phyloP scores from a whole-genome alignment of 2,113 vertebrate genomes.

The Neodon shergylaensis region DNA sequence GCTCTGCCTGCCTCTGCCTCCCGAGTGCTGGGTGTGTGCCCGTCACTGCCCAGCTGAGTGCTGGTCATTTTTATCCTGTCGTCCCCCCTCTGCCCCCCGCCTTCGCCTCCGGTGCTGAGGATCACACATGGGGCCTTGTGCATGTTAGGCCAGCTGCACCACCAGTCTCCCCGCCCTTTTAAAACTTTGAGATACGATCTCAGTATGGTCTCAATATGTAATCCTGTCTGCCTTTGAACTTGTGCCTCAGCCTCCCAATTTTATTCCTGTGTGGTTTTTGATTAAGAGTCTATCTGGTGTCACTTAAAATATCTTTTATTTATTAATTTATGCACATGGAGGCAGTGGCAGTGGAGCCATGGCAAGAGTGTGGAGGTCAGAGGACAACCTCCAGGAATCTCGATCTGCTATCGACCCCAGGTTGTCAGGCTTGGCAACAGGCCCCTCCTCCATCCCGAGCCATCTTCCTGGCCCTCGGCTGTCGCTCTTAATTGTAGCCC shows the following conservation, averaged over 20 bases:
- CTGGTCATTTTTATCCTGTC: not conserved
- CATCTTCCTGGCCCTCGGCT: not conserved
- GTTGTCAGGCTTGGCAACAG: not conserved
- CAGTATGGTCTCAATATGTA: not conserved
- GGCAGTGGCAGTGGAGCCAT: too few relatives aligned
- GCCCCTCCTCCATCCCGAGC: not conserved
- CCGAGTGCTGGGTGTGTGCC: not conserved
- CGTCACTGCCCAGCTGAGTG: too few relatives aligned
- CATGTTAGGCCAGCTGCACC: not conserved
- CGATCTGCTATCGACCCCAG: not conserved
- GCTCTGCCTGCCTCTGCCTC: not conserved
- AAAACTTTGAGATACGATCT: not conserved
- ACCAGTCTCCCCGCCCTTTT: not conserved
- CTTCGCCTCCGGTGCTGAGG: not conserved
- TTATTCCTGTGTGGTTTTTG: not conserved
- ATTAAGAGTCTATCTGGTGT: not conserved
- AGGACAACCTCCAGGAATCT: not conserved
- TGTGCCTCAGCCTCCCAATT: not conserved
- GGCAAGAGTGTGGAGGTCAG: not conserved
- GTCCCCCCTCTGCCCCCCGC: fast-evolving
- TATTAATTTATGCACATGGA: not conserved
- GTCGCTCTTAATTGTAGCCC: not conserved
- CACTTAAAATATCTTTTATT: too few relatives aligned
- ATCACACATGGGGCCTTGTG: not conserved
- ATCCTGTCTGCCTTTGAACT: not conserved